Percentiles rank a stretch among this genome's conserved stretches.
These are phyloP conservation scores for Steinernema feltiae DNA, from an alignment of 1,140 invertebrate species.

Conservation along the genomic window DNA sequence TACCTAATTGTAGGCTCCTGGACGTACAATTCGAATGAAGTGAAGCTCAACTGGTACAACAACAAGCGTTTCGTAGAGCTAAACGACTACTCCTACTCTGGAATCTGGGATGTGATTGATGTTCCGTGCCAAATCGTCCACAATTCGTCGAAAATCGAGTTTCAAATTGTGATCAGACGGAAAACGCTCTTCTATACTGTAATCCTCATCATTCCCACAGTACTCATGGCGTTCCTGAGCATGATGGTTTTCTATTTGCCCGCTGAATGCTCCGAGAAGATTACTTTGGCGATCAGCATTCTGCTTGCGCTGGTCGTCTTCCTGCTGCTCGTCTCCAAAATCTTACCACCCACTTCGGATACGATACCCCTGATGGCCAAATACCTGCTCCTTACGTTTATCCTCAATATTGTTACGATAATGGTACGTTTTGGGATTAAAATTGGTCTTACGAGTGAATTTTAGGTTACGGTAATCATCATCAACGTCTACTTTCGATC, in stretches of 20 bases:
- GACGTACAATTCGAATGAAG: constrained; percentile 96
- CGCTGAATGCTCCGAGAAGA: constrained; percentile 70
- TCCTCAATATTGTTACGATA: constrained; percentile 98
- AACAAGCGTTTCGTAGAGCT: constrained; percentile 86
- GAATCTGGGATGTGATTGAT: constrained; percentile 91
- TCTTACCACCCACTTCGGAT: constrained; percentile 91
- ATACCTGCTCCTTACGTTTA: constrained; percentile 96
- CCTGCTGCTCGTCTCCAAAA: constrained; percentile 92
- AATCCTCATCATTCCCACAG: constrained; percentile 94
- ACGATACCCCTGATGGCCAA: constrained; percentile 93
- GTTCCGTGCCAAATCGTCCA: constrained; percentile 36
- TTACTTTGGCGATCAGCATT: constrained; percentile 95
- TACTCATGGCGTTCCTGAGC: constrained; percentile 94
- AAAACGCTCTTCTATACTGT: constrained; percentile 99
- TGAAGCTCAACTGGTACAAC: constrained; percentile 83
- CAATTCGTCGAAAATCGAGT: constrained; percentile 66
- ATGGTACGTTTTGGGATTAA: constrained; percentile 60
- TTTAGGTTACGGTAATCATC: constrained; percentile 86
- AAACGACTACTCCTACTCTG: constrained; percentile 93
- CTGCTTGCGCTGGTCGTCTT: constrained; percentile 98
- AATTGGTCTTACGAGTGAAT: no score
- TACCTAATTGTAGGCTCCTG: no score
- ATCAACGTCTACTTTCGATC: constrained; percentile 99
- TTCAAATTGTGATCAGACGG: constrained; percentile 73
- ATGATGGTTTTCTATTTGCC: constrained; percentile 96